These are phyloP conservation scores for Sarcophaga subvicina DNA, from an alignment of 2,888 invertebrate genomes.

Conservation along the genomic window DNA sequence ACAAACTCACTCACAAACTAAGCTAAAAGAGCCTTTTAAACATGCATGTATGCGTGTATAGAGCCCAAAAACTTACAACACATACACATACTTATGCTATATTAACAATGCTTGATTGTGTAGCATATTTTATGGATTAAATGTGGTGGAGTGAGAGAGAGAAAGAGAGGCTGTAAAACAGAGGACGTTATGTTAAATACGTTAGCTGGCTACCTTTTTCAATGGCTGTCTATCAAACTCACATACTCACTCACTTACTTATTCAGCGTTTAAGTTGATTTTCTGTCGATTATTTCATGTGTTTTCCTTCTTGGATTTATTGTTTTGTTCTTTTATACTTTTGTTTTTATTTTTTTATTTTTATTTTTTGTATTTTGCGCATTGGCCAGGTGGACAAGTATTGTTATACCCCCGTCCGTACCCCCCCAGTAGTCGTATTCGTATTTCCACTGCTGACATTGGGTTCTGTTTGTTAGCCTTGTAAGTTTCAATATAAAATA, in stretches of 20 bases:
- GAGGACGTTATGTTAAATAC: too few relatives aligned
- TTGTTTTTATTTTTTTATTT: neutral
- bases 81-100: neutral
- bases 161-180: too few relatives aligned
- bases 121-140: slow-evolving; percentile 6
- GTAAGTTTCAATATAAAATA: slow-evolving; percentile 61
- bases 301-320: slow-evolving; percentile 24
- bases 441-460: slow-evolving; percentile 57
- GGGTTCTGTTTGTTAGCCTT: slow-evolving; percentile 64
- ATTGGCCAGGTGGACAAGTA: slow-evolving; percentile 63
- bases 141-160: too few relatives aligned
- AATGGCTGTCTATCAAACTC: neutral
- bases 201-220: neutral
- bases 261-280: slow-evolving; percentile 15
- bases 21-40: neutral
- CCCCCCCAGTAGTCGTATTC: neutral
- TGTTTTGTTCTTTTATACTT: neutral
- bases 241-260: neutral
- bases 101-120: neutral
- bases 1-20: slow-evolving; percentile 3
- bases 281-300: slow-evolving; percentile 21
- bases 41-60: neutral
- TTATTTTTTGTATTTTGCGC: slow-evolving; percentile 58
- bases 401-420: slow-evolving; percentile 40
- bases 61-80: neutral